These are phyloP conservation scores for Agrypnus murinus DNA, from an alignment of 2,888 invertebrate genomes.

Conservation along the genomic window DNA sequence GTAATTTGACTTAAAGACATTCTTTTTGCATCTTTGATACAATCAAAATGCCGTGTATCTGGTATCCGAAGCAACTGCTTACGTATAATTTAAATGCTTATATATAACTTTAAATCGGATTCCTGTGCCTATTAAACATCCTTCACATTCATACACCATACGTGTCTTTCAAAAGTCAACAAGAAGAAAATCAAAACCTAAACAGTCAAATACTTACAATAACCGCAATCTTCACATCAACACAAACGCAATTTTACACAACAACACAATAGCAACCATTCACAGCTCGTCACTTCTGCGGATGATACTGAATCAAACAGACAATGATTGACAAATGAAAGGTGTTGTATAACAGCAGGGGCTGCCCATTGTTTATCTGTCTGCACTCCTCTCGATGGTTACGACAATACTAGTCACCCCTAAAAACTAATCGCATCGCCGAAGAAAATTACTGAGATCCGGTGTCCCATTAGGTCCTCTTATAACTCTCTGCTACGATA, in stretches of 20 bases:
- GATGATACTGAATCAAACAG: conserved; percentile 44
- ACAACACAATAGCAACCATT: conserved; percentile 12
- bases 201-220: no score
- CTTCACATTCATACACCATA: background rate
- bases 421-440: conserved; percentile 52
- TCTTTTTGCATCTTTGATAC: no score
- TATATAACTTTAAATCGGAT: no score
- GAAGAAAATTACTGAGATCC: conserved; percentile 56
- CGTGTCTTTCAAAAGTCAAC: conserved; percentile 16
- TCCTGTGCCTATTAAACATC: no score
- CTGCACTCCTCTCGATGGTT: conserved; percentile 58
- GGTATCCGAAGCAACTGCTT: no score
- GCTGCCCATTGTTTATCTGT: conserved; percentile 64
- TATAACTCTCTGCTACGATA: conserved; percentile 12
- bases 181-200: no score
- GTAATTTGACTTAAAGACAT: no score
- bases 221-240: background rate
- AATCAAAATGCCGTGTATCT: no score
- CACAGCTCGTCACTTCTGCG: conserved; percentile 14
- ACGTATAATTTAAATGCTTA: no score
- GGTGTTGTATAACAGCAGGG: conserved; percentile 66
- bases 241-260: background rate
- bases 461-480: conserved; percentile 56
- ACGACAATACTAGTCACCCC: conserved; percentile 43
- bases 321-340: conserved; percentile 64